Conservation (phyloP, 1,140 invertebrate species). For the Lucilia cuprina region DNA sequence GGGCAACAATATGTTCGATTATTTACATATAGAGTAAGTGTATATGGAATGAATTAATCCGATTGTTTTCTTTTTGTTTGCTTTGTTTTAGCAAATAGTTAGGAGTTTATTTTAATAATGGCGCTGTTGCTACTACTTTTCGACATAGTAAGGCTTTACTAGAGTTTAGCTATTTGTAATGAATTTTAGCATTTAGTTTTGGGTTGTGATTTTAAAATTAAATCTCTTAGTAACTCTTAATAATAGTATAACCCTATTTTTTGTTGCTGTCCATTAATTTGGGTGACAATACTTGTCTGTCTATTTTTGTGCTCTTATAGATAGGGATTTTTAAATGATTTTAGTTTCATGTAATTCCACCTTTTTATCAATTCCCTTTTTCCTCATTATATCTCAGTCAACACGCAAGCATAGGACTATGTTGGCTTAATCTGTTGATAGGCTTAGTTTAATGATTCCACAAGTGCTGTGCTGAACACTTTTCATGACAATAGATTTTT, state of each 20-base stretch:
- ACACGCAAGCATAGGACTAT: background rate
- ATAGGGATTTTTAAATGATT: background rate
- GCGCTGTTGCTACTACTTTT: too few relatives aligned
- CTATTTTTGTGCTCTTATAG: background rate
- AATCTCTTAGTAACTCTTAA: too few relatives aligned
- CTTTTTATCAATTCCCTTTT: background rate
- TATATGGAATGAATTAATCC: background rate
- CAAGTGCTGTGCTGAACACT: background rate
- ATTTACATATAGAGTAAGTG: background rate
- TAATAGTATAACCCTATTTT: too few relatives aligned
- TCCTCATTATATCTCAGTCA: background rate
- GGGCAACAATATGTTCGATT: background rate
- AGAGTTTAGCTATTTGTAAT: background rate
- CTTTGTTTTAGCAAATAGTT: background rate
- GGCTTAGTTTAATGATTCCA: conserved; percentile 2
- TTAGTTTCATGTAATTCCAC: background rate
- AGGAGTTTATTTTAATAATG: background rate
- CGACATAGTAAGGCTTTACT: too few relatives aligned
- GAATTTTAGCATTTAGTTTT: background rate
- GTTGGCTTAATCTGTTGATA: background rate
- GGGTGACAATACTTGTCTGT: too few relatives aligned
- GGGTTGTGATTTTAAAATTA: too few relatives aligned
- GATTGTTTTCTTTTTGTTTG: background rate
- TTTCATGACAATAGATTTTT: background rate
- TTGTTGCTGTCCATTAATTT: too few relatives aligned